These are phyloP conservation scores for Falco punctatus DNA, from an alignment of 2,113 vertebrate species.

Conservation along the genomic window DNA sequence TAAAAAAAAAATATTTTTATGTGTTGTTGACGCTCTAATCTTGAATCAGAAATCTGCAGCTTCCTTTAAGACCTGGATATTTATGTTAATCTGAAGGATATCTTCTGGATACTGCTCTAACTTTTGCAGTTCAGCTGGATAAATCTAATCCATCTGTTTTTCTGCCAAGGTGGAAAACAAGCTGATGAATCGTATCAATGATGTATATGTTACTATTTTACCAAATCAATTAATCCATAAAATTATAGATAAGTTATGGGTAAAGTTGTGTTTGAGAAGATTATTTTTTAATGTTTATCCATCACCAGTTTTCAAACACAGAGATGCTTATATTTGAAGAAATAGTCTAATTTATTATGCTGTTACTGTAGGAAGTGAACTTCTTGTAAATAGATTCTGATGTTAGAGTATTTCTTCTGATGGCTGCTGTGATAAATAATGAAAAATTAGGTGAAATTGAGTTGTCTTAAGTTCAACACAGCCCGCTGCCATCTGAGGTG, in stretches of 20 bases:
- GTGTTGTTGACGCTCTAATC: background rate
- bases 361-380: background rate
- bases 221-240: background rate
- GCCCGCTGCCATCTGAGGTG: background rate
- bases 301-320: background rate
- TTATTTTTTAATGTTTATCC: background rate
- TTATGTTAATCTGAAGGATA: background rate
- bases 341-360: background rate
- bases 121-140: background rate
- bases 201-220: background rate
- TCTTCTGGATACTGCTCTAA: background rate
- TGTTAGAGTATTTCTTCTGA: background rate
- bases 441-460: background rate
- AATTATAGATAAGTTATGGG: background rate
- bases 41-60: background rate
- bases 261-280: background rate
- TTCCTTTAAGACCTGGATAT: background rate
- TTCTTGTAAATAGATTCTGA: background rate
- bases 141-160: background rate
- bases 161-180: background rate
- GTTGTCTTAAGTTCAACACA: background rate
- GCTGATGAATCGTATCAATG: background rate
- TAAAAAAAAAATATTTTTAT: background rate
- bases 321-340: background rate
- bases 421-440: background rate